Evolutionary conservation across 2,888 invertebrate genomes (phyloP), one percentile per base, ranked within the genome.

Genomic region (Pachymerium ferrugineum): DNA sequence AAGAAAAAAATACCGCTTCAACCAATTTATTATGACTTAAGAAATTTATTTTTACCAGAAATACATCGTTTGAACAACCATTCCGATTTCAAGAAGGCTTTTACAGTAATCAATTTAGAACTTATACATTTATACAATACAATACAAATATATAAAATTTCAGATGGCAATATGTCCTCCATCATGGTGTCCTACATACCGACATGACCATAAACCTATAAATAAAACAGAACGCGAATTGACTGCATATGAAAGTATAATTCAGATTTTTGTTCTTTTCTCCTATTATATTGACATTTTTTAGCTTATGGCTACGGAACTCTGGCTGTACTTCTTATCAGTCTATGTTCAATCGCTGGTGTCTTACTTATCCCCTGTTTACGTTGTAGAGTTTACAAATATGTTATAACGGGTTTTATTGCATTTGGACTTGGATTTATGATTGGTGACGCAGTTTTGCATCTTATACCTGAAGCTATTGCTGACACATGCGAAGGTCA

Each of bases 371-470:
- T 83, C 16, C 82, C 83, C 12, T 74, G 81, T 3, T 76, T 80
- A 19, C 75, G 77, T 6, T 76, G 74, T 22, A 69, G 62, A 2
- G 77, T 76, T 0, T 83, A 82, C 76, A 75, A 79, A 16, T 77
- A 79, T 28, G 74, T 83, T 74, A 80, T 85, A 77, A 79, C 81
- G 2, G 77, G 81, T n/a, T 83, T 84, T 76, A 79, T 84, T 38
- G 84, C 84, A 1, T 79, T 85, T 72, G 84, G 84, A 16, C 82
- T 84, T 3, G 84, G 84, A 0, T 83, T 84, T 0, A 78, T 85
- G 73, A 78, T 80, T 33, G 80, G 82, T 5, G 85, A 85, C 76
- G 82, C 84, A 1, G 73, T 85, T 10, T 78, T 85, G 0, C 85
- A 85, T 78, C 80, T 85, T 0, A 79, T 85, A 70, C 85, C 85